A percentile compares a stretch with the other conserved stretches of the same genome.
phyloP scores from a whole-genome alignment of 1,140 invertebrate species.

The Tetranychus cinnabarinus region DNA sequence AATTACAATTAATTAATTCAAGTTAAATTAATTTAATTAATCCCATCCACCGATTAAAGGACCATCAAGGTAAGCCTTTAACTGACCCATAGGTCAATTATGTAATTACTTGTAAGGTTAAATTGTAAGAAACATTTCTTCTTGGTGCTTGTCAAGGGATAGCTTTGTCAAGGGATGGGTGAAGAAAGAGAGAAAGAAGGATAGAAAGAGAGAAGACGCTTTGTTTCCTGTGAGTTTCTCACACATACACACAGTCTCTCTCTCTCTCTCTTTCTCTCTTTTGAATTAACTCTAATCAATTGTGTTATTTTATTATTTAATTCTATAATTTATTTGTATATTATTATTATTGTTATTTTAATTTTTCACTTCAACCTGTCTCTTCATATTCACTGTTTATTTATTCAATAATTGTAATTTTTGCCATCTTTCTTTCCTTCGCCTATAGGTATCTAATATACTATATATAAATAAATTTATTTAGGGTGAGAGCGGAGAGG shows the following conservation, averaged over 20 bases:
- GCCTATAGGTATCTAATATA: neutral
- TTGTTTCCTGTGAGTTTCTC: neutral
- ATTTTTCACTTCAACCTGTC: neutral
- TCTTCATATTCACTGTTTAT: neutral
- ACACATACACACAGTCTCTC: neutral
- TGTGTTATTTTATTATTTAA: neutral
- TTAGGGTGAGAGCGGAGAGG: neutral
- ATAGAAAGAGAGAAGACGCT: neutral
- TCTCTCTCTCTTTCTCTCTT: neutral
- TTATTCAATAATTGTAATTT: neutral
- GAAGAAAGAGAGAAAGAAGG: neutral
- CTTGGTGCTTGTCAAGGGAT: too few species aligned
- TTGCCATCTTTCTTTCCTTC: neutral
- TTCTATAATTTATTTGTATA: neutral
- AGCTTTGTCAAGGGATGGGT: neutral
- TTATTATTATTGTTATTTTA: neutral
- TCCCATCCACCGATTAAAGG: too few species aligned
- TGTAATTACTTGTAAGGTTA: too few species aligned
- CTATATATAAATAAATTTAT: too few species aligned
- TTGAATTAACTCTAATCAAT: neutral
- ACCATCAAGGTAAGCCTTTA: too few species aligned
- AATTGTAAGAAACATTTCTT: too few species aligned
- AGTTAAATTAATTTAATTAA: too few species aligned
- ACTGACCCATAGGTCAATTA: too few species aligned
- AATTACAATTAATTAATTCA: too few species aligned